Evolutionary conservation across 2,888 invertebrate species (phyloP), one percentile per base, ranked within the genome.

Genomic region (Dryococelus australis): DNA sequence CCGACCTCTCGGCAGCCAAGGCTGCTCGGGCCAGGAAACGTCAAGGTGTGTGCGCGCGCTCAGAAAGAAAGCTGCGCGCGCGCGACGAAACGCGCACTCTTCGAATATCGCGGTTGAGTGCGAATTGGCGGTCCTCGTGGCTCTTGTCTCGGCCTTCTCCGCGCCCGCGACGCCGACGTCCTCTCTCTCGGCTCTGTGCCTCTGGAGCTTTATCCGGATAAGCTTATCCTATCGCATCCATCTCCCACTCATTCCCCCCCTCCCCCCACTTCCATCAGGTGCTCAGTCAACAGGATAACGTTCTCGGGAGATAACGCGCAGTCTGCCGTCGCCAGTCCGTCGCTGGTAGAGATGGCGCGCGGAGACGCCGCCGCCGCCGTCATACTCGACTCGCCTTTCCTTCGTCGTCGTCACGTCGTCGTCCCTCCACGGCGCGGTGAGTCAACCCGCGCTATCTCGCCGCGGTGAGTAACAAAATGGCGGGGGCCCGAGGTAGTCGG

Each of bases 381-480:
- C 47, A 47, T 47, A 5, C 47, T 10, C 47, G 47, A 47, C 16
- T 47, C 47, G 0, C 16, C 47, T 8, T 10, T 47, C 47, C 47
- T 47, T 47, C 47, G 10, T 47, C 47, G 47, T 16, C 65, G 65
- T n/a, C 65, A 65, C 65, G 65, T 65, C 8, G 65, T 65, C 65
- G 10, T n/a, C 65, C 65, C 65, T 65, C n/a, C 65, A 10, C 65
- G 65, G 65, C 65, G 65, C 65, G 65, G 65, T 65, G 65, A 65
- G 65, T 65, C 65, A 65, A 65, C 65, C 65, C 65, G 65, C 47
- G 47, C 16, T 65, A 20, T 65, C 65, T n/a, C 65, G 65, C 16
- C 65, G 65, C 65, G 65, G 65, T 65, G 65, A 65, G 65, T 65
- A 65, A 65, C 65, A 65, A 65, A n/a, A 65, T 65, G 65, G 65